Percentiles rank a stretch among this genome's conserved stretches.
phyloP scores from a whole-genome alignment of 1,140 invertebrate genomes.

The Cyrtorhinus lividipennis region DNA sequence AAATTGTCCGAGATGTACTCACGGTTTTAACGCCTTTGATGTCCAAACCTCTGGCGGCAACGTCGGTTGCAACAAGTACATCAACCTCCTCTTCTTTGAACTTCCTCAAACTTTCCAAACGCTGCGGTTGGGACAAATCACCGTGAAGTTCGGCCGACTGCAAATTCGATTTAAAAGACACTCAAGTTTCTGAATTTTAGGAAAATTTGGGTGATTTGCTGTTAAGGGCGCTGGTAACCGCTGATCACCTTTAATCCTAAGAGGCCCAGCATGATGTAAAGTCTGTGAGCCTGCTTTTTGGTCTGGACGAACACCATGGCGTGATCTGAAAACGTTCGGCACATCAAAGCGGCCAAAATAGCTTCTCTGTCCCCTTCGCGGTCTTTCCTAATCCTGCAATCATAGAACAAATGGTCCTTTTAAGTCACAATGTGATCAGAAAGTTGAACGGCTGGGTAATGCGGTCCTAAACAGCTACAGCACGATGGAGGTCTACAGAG shows the following conservation, averaged over 20 bases:
- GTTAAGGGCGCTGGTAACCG: no score
- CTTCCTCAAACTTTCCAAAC: slow-evolving; percentile 72
- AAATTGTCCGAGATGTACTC: slow-evolving; percentile 23
- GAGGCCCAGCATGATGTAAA: slow-evolving; percentile 81
- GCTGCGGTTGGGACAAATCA: slow-evolving; percentile 81
- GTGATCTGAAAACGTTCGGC: slow-evolving; percentile 82
- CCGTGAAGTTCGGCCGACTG: slow-evolving; percentile 88
- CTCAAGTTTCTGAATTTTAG: no score
- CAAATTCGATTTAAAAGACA: slow-evolving; percentile 22
- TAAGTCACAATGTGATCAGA: not conserved
- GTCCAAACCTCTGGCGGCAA: slow-evolving; percentile 91
- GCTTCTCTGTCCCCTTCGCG: slow-evolving; percentile 83
- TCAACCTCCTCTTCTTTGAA: slow-evolving; percentile 83
- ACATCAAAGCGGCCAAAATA: slow-evolving; percentile 76
- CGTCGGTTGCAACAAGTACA: slow-evolving; percentile 87
- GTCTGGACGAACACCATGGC: slow-evolving; percentile 93
- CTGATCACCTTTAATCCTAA: slow-evolving; percentile 64
- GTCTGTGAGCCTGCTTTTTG: slow-evolving; percentile 80
- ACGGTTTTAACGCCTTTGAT: slow-evolving; percentile 91
- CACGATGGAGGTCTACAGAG: no score
- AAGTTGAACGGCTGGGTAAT: no score
- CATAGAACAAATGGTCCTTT: no score
- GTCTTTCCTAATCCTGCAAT: slow-evolving; percentile 49
- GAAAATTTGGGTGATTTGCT: no score
- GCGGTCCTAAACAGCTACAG: no score